phyloP scores from a whole-genome alignment of 2,888 invertebrate genomes.

The Torymus auratus region DNA sequence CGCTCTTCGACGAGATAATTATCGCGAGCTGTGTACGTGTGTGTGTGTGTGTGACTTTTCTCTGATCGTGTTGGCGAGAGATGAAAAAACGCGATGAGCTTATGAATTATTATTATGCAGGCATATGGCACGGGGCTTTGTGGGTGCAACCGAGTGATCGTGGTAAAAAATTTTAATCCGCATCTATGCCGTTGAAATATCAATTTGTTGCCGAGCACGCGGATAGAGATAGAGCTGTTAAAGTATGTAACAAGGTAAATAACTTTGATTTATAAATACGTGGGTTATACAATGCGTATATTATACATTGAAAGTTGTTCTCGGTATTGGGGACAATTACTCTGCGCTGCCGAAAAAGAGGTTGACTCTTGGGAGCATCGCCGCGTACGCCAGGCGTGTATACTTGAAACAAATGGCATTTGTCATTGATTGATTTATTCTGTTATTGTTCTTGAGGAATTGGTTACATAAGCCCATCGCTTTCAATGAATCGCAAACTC shows the following conservation, averaged over 20 bases:
- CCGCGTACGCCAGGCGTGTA: not conserved
- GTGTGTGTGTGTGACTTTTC: too few species aligned
- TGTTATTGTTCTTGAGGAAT: too few species aligned
- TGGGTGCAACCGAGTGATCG: too few species aligned
- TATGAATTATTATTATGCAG: too few species aligned
- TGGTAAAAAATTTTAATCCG: too few species aligned
- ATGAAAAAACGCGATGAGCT: too few species aligned
- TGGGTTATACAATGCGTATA: too few species aligned
- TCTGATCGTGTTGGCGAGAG: too few species aligned
- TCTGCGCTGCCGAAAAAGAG: not conserved
- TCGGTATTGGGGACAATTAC: not conserved
- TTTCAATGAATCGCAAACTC: not conserved
- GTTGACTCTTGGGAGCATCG: not conserved
- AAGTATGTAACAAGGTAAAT: not conserved
- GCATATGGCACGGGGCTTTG: too few species aligned
- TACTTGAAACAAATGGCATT: not conserved
- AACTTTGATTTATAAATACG: conserved; percentile 22
- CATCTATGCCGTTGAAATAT: conserved; percentile 17
- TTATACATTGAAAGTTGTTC: not conserved
- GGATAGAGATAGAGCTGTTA: not conserved
- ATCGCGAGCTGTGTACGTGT: too few species aligned
- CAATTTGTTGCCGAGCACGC: conserved; percentile 10
- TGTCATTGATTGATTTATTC: not conserved
- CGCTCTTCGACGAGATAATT: too few species aligned
- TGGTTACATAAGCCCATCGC: not conserved